phyloP scores from a whole-genome alignment of 2,113 vertebrate genomes.

The Hymenochirus boettgeri region DNA sequence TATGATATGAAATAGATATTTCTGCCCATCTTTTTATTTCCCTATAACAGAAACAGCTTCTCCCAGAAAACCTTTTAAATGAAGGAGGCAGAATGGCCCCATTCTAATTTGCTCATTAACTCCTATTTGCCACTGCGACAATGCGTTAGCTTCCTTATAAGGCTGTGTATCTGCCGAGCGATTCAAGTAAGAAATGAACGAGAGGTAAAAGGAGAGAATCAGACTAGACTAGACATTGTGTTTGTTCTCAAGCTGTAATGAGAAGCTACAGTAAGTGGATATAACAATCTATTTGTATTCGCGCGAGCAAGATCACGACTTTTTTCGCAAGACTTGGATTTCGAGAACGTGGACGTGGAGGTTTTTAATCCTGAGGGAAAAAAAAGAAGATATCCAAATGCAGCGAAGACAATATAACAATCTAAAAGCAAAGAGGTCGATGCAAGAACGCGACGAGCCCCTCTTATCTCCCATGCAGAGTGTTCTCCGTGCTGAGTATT shows the following conservation, averaged over 20 bases:
- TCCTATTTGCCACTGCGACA: too few species aligned
- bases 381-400: not conserved
- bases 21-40: too few species aligned
- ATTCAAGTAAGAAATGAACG: too few species aligned
- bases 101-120: too few species aligned
- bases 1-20: too few species aligned
- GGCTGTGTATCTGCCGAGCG: too few species aligned
- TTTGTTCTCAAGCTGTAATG: not conserved
- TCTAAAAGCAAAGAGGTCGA: slow-evolving; percentile 4
- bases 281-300: not conserved
- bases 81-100: too few species aligned
- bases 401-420: not conserved
- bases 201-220: too few species aligned
- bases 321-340: not conserved
- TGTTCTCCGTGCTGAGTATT: slow-evolving; percentile 35
- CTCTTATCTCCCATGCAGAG: slow-evolving; percentile 32
- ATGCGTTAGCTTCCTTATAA: too few species aligned
- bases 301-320: not conserved
- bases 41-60: too few species aligned
- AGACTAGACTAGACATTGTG: not conserved
- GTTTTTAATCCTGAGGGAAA: not conserved
- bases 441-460: not conserved
- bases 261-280: not conserved
- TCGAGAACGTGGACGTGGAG: not conserved
- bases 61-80: too few species aligned